phyloP scores from a whole-genome alignment of 2,113 vertebrate species.

The Nanorana parkeri region DNA sequence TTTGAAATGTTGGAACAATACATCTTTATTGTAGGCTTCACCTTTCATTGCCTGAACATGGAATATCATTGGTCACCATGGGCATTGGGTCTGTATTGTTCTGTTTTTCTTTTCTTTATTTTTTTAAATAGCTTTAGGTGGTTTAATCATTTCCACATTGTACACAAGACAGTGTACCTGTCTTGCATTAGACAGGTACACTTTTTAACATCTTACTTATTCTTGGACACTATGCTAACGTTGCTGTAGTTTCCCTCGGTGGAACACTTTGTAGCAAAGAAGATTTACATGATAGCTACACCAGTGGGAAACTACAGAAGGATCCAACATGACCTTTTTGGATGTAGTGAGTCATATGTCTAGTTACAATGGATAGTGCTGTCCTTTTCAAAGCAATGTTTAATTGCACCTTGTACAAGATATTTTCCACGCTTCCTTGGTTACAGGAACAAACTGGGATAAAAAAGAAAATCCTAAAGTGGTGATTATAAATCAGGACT shows the following conservation, averaged over 20 bases:
- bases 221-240: too few relatives aligned
- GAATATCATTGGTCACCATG: too few relatives aligned
- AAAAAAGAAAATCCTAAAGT: background rate
- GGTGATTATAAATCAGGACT: background rate
- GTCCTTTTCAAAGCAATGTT: conserved; percentile 21
- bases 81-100: too few relatives aligned
- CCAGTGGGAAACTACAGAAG: background rate
- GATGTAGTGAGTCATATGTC: background rate
- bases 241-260: background rate
- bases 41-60: too few relatives aligned
- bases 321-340: conserved; percentile 21
- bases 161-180: too few relatives aligned
- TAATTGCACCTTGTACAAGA: conserved; percentile 6
- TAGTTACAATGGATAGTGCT: conserved; percentile 3
- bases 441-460: conserved; percentile 22
- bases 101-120: too few relatives aligned
- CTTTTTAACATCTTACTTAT: too few relatives aligned
- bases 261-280: conserved; percentile 9
- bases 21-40: too few relatives aligned
- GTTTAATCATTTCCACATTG: too few relatives aligned
- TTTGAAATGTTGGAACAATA: too few relatives aligned
- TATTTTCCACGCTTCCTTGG: conserved; percentile 1
- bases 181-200: too few relatives aligned
- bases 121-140: too few relatives aligned
- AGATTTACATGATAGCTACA: conserved; percentile 7